Evolutionary conservation across 2,113 vertebrate species (phyloP).

Genomic region (Carassius gibelio): DNA sequence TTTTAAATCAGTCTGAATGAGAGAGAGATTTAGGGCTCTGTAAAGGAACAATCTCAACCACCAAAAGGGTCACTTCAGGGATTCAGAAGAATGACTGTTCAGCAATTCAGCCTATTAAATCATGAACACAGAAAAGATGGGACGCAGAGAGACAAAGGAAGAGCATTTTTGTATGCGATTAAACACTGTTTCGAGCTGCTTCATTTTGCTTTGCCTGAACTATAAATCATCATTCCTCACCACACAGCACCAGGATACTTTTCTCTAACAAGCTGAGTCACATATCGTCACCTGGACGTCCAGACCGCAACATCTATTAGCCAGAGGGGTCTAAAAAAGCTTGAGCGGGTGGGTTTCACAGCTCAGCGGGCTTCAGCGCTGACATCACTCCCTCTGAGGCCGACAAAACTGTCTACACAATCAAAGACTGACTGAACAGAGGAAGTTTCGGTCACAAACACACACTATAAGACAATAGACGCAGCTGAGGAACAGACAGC

Average conservation of each 20-base stretch:
- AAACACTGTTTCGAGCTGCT: neutral
- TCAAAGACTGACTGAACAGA: conserved; percentile 24
- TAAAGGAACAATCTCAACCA: neutral
- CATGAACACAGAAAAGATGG: neutral
- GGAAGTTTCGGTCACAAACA: conserved; percentile 2
- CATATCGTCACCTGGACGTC: neutral
- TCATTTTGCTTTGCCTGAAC: neutral
- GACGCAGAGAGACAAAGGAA: neutral
- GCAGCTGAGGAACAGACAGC: conserved; percentile 17
- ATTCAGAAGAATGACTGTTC: neutral
- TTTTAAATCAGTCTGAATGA: neutral
- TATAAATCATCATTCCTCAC: neutral
- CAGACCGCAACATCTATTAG: neutral
- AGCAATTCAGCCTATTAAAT: neutral
- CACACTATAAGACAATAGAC: conserved; percentile 31
- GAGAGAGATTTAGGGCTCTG: neutral
- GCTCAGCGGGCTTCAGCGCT: conserved; percentile 29
- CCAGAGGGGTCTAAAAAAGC: neutral
- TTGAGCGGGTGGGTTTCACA: conserved; percentile 36
- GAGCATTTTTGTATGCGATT: neutral
- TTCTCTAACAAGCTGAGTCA: conserved; percentile 22
- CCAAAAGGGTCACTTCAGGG: neutral
- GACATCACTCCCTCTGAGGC: conserved; percentile 13
- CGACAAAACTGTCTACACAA: conserved; percentile 11
- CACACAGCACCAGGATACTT: neutral